Conservation (phyloP, 2,797 vertebrate species). For the Eulemur albifrons region DNA sequence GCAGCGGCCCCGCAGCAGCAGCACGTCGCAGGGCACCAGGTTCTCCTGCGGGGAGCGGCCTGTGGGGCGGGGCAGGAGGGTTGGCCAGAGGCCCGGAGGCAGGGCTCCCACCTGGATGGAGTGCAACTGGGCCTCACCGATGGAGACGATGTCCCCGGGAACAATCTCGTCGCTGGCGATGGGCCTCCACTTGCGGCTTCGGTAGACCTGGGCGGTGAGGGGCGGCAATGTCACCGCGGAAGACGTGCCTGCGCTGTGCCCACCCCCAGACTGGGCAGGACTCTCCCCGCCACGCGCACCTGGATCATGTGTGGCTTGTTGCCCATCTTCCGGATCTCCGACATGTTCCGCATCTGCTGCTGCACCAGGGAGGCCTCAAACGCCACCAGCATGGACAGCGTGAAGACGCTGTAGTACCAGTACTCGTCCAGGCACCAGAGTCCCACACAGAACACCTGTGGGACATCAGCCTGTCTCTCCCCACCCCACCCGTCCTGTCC, state of each 20-base stretch:
- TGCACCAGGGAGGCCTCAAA: conserved; percentile 98
- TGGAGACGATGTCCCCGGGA: conserved; percentile 94
- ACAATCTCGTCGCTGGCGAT: conserved; percentile 96
- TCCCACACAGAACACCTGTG: conserved; percentile 96
- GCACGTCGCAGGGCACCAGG: conserved; percentile 95
- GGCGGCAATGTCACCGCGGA: neutral
- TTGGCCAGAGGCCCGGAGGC: neutral
- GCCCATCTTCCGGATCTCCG: conserved; percentile 96
- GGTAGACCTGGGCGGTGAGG: conserved; percentile 89
- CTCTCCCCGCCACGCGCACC: conserved; percentile 79
- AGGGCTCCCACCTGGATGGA: rapidly evolving
- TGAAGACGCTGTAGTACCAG: conserved; percentile 99
- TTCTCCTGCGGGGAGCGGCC: conserved; percentile 97
- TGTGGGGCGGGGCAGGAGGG: conserved; percentile 52
- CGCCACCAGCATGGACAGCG: conserved; percentile 97
- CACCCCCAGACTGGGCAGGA: neutral
- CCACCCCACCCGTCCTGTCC: neutral
- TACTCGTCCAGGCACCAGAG: conserved; percentile 98
- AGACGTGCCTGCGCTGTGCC: rapidly evolving
- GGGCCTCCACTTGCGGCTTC: conserved; percentile 97
- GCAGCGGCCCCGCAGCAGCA: conserved; percentile 94
- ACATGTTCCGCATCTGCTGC: conserved; percentile 98
- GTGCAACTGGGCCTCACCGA: conserved; percentile 85
- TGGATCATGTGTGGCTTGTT: conserved; percentile 97
- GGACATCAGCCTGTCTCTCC: rapidly evolving